phyloP scores from a whole-genome alignment of 2,113 vertebrate species.

The Ictalurus furcatus region DNA sequence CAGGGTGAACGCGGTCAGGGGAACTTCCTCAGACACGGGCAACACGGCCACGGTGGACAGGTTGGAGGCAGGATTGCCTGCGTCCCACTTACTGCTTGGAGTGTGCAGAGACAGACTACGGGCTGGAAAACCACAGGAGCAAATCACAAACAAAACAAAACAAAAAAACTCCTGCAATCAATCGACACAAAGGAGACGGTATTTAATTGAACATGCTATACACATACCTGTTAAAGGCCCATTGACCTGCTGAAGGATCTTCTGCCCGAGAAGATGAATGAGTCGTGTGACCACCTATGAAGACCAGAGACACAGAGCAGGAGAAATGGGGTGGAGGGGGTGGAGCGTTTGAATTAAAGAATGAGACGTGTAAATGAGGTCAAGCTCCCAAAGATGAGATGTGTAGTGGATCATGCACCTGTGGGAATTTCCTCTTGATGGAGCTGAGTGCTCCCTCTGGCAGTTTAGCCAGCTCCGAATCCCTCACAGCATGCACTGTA shows the following conservation, averaged over 20 bases:
- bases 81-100: conserved; percentile 84
- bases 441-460: conserved; percentile 89
- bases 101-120: conserved; percentile 77
- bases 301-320: not conserved
- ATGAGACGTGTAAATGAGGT: not conserved
- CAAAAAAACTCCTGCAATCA: not conserved
- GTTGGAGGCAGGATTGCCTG: conserved; percentile 84
- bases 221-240: conserved; percentile 78
- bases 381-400: not conserved
- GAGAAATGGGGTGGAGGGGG: too few species aligned
- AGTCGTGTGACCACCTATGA: conserved; percentile 90
- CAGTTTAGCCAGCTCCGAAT: conserved; percentile 93
- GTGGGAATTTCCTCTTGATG: conserved; percentile 94
- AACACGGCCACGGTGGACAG: conserved; percentile 89
- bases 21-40: conserved; percentile 90
- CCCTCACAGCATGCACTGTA: conserved; percentile 90
- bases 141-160: not conserved
- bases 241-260: conserved; percentile 91
- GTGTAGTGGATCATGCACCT: conserved; percentile 72
- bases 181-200: not conserved
- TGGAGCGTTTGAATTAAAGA: not conserved
- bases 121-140: conserved; percentile 65
- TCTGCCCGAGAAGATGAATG: conserved; percentile 91
- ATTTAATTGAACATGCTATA: not conserved
- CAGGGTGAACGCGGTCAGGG: conserved; percentile 86